A percentile compares a stretch with the other conserved stretches of the same genome.
phyloP scores from a whole-genome alignment of 2,888 invertebrate genomes.

The Tholera decimalis region DNA sequence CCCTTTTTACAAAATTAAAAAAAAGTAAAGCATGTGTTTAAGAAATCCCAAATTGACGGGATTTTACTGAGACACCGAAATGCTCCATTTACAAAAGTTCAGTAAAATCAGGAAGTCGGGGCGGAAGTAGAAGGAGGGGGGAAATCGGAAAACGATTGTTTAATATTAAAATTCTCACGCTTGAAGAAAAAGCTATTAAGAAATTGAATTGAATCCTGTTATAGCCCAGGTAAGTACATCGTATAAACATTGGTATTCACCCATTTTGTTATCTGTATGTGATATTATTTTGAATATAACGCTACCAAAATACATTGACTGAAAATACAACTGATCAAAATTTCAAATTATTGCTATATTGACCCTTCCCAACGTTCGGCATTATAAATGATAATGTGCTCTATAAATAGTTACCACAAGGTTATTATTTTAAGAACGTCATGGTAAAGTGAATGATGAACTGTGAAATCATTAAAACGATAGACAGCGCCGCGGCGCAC shows the following conservation, averaged over 20 bases:
- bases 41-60: constrained; percentile 7
- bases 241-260: constrained; percentile 28
- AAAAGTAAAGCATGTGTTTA: background rate
- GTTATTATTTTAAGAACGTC: constrained; percentile 40
- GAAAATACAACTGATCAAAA: constrained; percentile 43
- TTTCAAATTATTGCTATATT: constrained; percentile 40
- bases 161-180: constrained; percentile 36
- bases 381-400: constrained; percentile 35
- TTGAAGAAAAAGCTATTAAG: constrained; percentile 16
- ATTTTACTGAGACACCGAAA: constrained; percentile 15
- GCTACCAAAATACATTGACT: constrained; percentile 51
- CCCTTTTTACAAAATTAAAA: background rate
- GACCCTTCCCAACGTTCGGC: constrained; percentile 24
- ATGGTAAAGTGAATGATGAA: constrained; percentile 49
- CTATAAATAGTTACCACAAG: constrained; percentile 43
- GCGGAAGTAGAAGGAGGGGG: constrained; percentile 46
- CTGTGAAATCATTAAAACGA: constrained; percentile 60
- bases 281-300: constrained; percentile 47
- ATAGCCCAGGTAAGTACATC: background rate
- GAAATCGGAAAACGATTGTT: constrained; percentile 35
- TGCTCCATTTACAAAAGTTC: constrained; percentile 30
- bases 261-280: constrained; percentile 26
- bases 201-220: constrained; percentile 22
- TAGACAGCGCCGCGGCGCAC: constrained; percentile 46
- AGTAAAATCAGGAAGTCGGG: constrained; percentile 47